phyloP scores from a whole-genome alignment of 2,888 invertebrate species.

The Noctua janthe region DNA sequence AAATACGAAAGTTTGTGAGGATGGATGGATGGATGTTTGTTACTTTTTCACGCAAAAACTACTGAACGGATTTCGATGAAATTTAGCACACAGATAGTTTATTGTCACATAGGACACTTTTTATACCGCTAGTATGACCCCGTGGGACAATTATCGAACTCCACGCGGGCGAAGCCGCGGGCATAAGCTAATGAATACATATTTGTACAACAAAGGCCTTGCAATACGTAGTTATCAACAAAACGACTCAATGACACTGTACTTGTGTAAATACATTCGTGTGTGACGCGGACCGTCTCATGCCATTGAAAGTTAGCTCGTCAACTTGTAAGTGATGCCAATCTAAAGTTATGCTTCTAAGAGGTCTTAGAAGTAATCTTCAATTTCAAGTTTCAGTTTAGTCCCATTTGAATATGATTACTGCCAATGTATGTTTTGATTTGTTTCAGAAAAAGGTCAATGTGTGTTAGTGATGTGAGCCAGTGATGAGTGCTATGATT shows the following conservation, averaged over 20 bases:
- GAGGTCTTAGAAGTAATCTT: neutral
- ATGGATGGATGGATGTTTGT: no score
- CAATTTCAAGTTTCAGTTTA: neutral
- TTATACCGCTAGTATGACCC: no score
- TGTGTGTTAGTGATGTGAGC: conserved; percentile 24
- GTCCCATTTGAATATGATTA: neutral
- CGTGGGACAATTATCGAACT: no score
- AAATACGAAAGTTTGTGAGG: no score
- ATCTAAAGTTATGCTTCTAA: neutral
- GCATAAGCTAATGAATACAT: no score
- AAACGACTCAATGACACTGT: neutral
- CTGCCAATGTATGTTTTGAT: neutral
- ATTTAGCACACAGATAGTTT: no score
- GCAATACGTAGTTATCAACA: neutral
- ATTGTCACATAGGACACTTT: no score
- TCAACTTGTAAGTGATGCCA: neutral
- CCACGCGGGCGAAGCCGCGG: no score
- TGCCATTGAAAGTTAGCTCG: neutral
- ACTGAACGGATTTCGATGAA: no score
- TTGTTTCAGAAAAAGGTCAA: conserved; percentile 31
- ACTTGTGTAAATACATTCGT: neutral
- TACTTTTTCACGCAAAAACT: no score
- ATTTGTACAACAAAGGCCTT: no score
- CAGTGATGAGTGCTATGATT: conserved; percentile 32
- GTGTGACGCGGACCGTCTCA: neutral